Conservation (phyloP, 1,140 invertebrate genomes). For the Riptortus pedestris region DNA sequence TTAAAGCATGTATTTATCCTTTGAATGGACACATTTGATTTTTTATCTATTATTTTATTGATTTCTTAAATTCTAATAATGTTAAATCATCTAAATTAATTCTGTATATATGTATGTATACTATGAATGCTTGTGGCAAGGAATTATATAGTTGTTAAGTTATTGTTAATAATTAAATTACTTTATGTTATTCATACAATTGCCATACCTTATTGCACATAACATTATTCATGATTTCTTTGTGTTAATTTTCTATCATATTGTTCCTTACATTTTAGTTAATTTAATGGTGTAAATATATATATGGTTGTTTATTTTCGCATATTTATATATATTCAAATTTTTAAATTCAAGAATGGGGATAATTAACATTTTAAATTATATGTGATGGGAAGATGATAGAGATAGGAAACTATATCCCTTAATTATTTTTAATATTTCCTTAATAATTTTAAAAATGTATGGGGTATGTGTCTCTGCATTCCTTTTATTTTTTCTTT, state of each 20-base stretch:
- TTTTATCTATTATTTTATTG: too few species aligned
- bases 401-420: neutral
- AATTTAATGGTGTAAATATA: too few species aligned
- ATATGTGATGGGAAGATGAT: conserved; percentile 1
- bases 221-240: neutral
- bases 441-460: neutral
- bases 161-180: neutral
- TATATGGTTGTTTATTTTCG: too few species aligned
- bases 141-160: neutral
- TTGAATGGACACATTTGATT: too few species aligned
- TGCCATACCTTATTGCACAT: neutral
- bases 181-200: neutral
- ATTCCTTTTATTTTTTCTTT: conserved; percentile 7
- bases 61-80: too few species aligned
- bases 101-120: too few species aligned
- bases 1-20: too few species aligned
- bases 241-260: neutral
- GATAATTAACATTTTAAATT: conserved; percentile 16
- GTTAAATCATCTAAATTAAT: too few species aligned
- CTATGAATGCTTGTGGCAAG: neutral
- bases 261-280: too few species aligned
- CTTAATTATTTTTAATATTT: conserved; percentile 2
- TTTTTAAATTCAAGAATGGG: neutral
- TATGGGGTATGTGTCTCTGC: neutral
- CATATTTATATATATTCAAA: neutral